Evolutionary conservation across 2,888 invertebrate species (phyloP).

Genomic region (Alloscopus bannaensis): DNA sequence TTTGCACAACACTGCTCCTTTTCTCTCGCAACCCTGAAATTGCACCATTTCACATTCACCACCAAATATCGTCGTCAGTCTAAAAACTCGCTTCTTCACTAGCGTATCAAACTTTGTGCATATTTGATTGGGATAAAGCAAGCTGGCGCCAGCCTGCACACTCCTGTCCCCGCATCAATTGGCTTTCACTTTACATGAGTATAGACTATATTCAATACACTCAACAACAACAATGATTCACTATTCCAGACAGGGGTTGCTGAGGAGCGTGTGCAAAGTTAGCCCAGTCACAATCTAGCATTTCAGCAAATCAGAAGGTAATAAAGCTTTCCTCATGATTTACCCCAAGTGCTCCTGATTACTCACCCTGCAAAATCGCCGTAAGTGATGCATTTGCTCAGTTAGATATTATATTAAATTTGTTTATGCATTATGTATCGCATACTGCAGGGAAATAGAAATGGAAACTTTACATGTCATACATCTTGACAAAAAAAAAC

Average conservation of each 20-base stretch:
- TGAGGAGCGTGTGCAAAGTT: not conserved
- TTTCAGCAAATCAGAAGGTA: conserved; percentile 25
- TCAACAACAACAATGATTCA: conserved; percentile 20
- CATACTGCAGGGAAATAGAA: not conserved
- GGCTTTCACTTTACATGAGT: conserved; percentile 8
- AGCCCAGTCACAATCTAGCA: not conserved
- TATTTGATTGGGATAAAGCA: conserved; percentile 59
- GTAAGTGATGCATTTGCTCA: not conserved
- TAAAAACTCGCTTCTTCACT: conserved; percentile 3
- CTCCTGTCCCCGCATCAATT: conserved; percentile 25
- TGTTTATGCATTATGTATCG: conserved; percentile 5
- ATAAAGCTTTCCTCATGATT: conserved; percentile 24
- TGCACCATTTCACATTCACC: not conserved
- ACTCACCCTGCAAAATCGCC: not conserved
- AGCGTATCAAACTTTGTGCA: conserved; percentile 37
- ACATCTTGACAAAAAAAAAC: not conserved
- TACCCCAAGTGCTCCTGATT: conserved; percentile 6
- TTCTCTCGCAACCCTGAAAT: not conserved
- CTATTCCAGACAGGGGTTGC: not conserved
- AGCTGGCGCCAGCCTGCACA: conserved; percentile 54
- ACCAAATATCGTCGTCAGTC: not conserved
- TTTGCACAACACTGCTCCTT: conserved; percentile 46
- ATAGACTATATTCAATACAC: not conserved
- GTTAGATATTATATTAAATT: not conserved
- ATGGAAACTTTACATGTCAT: too few species aligned